Percentiles rank a stretch among this genome's conserved stretches.
Conservation (phyloP, 2,888 invertebrate species). For the Mesorhabditis spiculigera region DNA sequence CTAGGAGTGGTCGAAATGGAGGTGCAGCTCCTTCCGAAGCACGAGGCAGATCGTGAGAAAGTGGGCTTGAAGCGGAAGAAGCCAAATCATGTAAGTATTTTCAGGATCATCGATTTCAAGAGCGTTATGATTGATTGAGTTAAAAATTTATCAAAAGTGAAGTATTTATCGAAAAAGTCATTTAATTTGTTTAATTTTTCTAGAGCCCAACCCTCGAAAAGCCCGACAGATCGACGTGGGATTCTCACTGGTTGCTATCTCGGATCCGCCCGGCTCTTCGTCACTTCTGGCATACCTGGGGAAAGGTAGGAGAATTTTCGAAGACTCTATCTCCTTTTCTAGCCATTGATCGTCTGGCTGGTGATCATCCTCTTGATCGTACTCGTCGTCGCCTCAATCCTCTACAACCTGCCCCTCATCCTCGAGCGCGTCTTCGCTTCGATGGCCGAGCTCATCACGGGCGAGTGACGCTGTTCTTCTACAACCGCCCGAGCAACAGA, state of each 20-base stretch:
- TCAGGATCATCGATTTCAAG: not conserved
- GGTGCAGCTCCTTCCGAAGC: conserved; percentile 36
- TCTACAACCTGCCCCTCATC: conserved; percentile 24
- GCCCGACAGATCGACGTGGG: conserved; percentile 44
- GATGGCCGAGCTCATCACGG: not conserved
- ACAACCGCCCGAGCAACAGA: too few species aligned
- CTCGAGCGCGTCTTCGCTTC: not conserved
- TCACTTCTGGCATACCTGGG: conserved; percentile 40
- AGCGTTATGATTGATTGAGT: not conserved
- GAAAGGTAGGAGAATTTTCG: not conserved
- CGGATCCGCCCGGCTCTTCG: conserved; percentile 18
- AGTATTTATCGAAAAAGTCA: not conserved
- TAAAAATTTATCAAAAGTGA: not conserved
- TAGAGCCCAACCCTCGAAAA: conserved; percentile 47
- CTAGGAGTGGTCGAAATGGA: conserved; percentile 54
- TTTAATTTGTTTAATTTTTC: not conserved
- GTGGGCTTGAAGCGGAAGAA: conserved; percentile 52
- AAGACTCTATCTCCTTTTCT: too few species aligned
- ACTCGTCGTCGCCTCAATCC: conserved; percentile 17
- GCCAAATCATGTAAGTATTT: conserved; percentile 50
- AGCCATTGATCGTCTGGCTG: conserved; percentile 19
- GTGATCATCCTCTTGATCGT: conserved; percentile 23
- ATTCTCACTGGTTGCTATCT: conserved; percentile 30
- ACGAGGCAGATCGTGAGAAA: conserved; percentile 46
- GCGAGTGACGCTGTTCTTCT: too few species aligned